These are phyloP conservation scores for Cheiracanthium punctorium DNA, from an alignment of 2,888 invertebrate species.

Conservation along the genomic window DNA sequence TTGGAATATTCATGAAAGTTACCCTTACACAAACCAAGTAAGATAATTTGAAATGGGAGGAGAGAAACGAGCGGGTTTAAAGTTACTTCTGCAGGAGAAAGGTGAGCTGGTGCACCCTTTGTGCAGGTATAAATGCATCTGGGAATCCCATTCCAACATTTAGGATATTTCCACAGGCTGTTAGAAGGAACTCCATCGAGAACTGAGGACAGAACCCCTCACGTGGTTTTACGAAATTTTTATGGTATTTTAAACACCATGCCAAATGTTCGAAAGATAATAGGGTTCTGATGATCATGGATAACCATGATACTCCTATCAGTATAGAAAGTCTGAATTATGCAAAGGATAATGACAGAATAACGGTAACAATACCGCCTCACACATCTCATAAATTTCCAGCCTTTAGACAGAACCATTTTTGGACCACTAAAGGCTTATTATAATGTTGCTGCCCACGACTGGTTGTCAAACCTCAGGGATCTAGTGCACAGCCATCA, in stretches of 20 bases:
- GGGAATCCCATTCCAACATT: not conserved
- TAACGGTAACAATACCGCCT: conserved; percentile 75
- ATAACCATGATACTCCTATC: conserved; percentile 74
- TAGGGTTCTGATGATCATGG: conserved; percentile 59
- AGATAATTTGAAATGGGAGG: not conserved
- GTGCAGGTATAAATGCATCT: not conserved
- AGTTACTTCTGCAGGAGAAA: not conserved
- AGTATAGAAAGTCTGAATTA: conserved; percentile 72
- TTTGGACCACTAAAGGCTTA: conserved; percentile 6
- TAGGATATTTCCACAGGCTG: not conserved
- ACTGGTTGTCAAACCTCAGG: conserved; percentile 7
- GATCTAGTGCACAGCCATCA: too few species aligned
- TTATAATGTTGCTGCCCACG: not conserved
- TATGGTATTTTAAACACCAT: conserved; percentile 73
- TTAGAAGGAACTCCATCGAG: not conserved
- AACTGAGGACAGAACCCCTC: not conserved
- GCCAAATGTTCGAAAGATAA: conserved; percentile 72
- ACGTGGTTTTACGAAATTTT: conserved; percentile 67
- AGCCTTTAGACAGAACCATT: conserved; percentile 74
- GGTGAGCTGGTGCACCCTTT: not conserved
- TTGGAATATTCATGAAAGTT: not conserved
- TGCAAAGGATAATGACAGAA: conserved; percentile 75
- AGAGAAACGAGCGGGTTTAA: not conserved
- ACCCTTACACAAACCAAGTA: not conserved
- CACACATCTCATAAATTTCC: conserved; percentile 76